A percentile compares a stretch with the other conserved stretches of the same genome.
Conservation (phyloP, 2,113 vertebrate genomes). For the Oenanthe oenanthe region DNA sequence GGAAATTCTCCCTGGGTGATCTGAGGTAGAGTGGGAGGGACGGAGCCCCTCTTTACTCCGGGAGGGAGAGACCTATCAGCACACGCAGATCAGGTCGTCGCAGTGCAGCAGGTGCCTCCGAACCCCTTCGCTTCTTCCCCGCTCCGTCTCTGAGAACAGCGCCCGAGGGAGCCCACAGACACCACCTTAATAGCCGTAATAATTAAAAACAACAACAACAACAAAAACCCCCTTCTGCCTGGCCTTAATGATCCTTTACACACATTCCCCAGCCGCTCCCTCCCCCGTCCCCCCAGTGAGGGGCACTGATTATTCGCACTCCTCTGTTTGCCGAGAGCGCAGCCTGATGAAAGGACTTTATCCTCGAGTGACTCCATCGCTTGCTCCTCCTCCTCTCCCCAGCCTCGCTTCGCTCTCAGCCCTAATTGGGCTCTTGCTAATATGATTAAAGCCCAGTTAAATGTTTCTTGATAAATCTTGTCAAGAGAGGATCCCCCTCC, state of each 20-base stretch:
- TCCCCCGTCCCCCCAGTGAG: slow-evolving; percentile 33
- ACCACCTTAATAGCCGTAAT: slow-evolving; percentile 21
- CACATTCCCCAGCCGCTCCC: slow-evolving; percentile 37
- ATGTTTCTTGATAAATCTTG: slow-evolving; percentile 69
- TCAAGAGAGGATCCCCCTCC: slow-evolving; percentile 56
- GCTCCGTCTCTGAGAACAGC: background rate
- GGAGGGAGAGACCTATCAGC: background rate
- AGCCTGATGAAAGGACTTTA: slow-evolving; percentile 74
- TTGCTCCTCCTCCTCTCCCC: slow-evolving; percentile 54
- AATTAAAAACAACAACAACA: slow-evolving; percentile 54
- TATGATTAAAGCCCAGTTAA: slow-evolving; percentile 77
- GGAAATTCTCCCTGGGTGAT: background rate
- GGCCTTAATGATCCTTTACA: slow-evolving; percentile 64
- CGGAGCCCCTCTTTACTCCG: background rate
- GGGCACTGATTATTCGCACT: slow-evolving; percentile 55
- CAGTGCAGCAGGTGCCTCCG: slow-evolving; percentile 25
- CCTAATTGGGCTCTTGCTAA: slow-evolving; percentile 77
- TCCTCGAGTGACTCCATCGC: slow-evolving; percentile 74
- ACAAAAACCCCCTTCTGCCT: slow-evolving; percentile 45
- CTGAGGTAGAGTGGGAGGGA: too few relatives aligned
- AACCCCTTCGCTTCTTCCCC: background rate
- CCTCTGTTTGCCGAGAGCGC: slow-evolving; percentile 37
- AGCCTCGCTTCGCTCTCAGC: slow-evolving; percentile 49
- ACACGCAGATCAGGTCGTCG: background rate
- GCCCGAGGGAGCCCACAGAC: background rate